Evolutionary conservation across 1,140 invertebrate genomes (phyloP).

Genomic region (Portunus trituberculatus): DNA sequence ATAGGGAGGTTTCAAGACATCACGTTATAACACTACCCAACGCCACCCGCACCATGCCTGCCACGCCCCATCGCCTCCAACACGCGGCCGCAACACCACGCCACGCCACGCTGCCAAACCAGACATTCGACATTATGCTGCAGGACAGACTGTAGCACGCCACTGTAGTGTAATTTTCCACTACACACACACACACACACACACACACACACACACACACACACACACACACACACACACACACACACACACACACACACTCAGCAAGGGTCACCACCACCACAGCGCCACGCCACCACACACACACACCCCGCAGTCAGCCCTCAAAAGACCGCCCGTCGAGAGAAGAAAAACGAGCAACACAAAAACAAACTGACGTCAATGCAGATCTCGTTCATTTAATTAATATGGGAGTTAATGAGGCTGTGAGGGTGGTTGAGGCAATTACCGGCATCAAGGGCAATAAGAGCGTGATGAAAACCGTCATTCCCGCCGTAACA

Average conservation of each 20-base stretch:
- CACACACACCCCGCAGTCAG: no score
- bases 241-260: neutral
- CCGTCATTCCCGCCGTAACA: neutral
- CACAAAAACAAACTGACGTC: neutral
- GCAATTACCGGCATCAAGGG: neutral
- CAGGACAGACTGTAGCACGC: neutral
- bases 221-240: slow-evolving; percentile 11
- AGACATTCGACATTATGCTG: neutral
- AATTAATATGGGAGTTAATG: slow-evolving; percentile 14
- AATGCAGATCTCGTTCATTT: slow-evolving; percentile 8
- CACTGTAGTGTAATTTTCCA: no score
- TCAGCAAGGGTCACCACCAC: no score
- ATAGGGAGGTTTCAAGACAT: no score
- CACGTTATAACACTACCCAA: neutral
- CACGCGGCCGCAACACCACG: neutral
- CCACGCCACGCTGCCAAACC: neutral
- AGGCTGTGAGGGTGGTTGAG: neutral
- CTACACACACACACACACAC: neutral
- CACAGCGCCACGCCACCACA: no score
- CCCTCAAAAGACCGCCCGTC: no score
- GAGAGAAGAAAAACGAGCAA: neutral
- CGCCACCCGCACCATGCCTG: neutral
- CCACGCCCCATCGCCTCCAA: neutral
- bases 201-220: neutral
- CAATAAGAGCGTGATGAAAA: neutral